A percentile compares a stretch with the other conserved stretches of the same genome.
Conservation (phyloP, 2,888 invertebrate genomes). For the Mimumesa dahlbomi region DNA sequence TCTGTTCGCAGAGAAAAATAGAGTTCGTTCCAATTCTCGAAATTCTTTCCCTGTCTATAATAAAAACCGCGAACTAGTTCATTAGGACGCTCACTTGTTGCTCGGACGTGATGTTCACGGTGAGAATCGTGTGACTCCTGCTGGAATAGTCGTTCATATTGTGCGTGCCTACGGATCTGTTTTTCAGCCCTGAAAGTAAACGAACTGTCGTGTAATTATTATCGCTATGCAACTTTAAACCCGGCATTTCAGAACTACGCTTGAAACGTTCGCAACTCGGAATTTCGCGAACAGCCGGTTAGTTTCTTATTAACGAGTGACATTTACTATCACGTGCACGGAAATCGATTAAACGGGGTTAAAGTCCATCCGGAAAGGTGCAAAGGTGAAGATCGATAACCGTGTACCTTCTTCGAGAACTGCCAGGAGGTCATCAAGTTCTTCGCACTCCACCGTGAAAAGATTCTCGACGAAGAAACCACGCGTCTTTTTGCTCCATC, state of each 20-base stretch:
- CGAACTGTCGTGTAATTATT: too few relatives aligned
- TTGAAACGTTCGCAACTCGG: too few relatives aligned
- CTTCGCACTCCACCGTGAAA: slow-evolving; percentile 97
- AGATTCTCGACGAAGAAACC: slow-evolving; percentile 98
- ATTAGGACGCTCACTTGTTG: slow-evolving; percentile 83
- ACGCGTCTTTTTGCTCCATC: slow-evolving; percentile 96
- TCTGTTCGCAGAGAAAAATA: too few relatives aligned
- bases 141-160: slow-evolving; percentile 97
- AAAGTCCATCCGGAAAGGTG: background rate
- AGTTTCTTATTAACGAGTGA: background rate
- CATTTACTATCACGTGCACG: background rate
- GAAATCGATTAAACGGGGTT: slow-evolving; percentile 19
- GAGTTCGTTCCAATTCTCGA: background rate
- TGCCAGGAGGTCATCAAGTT: slow-evolving; percentile 94
- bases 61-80: background rate
- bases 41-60: background rate
- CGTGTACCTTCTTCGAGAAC: slow-evolving; percentile 95
- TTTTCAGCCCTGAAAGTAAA: slow-evolving; percentile 87
- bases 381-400: slow-evolving; percentile 25
- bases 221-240: too few relatives aligned
- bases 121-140: slow-evolving; percentile 95
- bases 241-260: too few relatives aligned
- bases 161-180: slow-evolving; percentile 94
- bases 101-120: slow-evolving; percentile 93
- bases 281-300: too few relatives aligned